A percentile compares a stretch with the other conserved stretches of the same genome.
Conservation (phyloP, 2,888 invertebrate species). For the Luperina testacea region DNA sequence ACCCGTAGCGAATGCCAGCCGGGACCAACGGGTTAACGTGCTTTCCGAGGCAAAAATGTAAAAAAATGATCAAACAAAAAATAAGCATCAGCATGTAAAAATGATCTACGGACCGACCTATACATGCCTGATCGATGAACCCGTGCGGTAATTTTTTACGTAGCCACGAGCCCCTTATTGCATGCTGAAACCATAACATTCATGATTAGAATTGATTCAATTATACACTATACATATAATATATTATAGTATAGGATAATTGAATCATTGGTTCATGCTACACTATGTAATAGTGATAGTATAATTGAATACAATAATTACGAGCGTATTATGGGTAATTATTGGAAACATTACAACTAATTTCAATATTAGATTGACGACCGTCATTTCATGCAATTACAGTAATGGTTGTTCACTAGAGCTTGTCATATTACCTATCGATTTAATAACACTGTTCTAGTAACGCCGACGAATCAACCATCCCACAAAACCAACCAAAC, state of each 20-base stretch:
- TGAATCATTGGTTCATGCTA: neutral
- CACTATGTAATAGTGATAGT: neutral
- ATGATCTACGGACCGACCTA: neutral
- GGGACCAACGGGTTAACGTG: neutral
- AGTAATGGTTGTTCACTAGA: slow-evolving; percentile 18
- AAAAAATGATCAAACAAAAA: no score
- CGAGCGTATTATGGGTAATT: slow-evolving; percentile 5
- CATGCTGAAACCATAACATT: neutral
- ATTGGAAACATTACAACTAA: slow-evolving; percentile 25
- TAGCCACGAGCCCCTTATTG: neutral
- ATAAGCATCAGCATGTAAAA: neutral
- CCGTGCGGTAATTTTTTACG: neutral
- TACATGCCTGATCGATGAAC: neutral
- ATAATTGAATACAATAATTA: slow-evolving; percentile 22
- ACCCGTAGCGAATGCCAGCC: neutral
- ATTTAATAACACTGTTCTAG: neutral
- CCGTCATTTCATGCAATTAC: slow-evolving; percentile 28
- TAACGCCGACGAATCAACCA: neutral
- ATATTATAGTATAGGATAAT: no score
- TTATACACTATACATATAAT: no score
- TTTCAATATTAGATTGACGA: slow-evolving; percentile 26
- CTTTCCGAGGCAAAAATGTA: neutral
- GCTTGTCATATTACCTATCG: neutral
- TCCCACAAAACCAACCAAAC: no score
- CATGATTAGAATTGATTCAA: no score